Conservation (phyloP, 2,888 invertebrate species). For the Tupiocoris notatus region DNA sequence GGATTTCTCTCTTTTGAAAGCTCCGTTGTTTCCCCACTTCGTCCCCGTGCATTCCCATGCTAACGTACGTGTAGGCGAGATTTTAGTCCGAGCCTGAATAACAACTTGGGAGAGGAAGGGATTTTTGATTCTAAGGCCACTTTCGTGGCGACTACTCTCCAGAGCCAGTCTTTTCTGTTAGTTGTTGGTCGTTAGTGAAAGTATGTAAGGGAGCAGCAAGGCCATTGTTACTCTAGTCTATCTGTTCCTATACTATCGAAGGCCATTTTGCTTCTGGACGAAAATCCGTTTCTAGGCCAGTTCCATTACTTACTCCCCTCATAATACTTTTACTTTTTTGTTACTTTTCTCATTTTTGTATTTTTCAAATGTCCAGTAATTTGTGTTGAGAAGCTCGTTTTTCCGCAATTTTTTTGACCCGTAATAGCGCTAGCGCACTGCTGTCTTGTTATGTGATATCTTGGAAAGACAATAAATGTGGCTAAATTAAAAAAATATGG, state of each 20-base stretch:
- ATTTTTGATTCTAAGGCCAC: background rate
- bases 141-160: background rate
- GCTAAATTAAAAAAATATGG: no score
- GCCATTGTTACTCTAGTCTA: background rate
- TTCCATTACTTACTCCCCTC: background rate
- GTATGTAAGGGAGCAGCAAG: background rate
- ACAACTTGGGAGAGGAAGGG: background rate
- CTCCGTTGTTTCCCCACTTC: no score
- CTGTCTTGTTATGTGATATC: no score
- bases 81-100: no score
- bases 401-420: no score
- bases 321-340: background rate
- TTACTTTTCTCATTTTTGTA: background rate
- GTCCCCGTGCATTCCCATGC: no score
- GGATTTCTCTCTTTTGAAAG: background rate
- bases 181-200: background rate
- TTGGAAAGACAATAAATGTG: no score
- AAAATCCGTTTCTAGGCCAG: background rate
- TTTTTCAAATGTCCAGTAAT: no score
- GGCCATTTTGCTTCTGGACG: background rate
- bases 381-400: no score
- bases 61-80: no score
- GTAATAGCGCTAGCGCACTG: no score
- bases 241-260: background rate
- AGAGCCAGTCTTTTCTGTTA: background rate